Percentiles rank a stretch among this genome's conserved stretches.
phyloP scores from a whole-genome alignment of 37 sponge, comb jelly and placozoan genomes.

The Petrosia ficiformis region DNA sequence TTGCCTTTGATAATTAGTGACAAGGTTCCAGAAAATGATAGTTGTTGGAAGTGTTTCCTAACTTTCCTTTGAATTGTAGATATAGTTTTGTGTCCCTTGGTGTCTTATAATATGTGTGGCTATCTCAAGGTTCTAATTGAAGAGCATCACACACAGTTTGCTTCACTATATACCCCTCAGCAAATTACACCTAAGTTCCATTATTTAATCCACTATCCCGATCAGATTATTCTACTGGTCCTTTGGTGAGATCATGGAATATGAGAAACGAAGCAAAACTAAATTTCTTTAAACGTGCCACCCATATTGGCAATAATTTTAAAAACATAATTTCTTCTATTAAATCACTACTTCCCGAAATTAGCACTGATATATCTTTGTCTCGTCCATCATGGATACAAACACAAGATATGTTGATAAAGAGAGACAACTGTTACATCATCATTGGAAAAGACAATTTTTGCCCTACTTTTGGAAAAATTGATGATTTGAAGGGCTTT shows the following conservation, averaged over 20 bases:
- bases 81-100: slow-evolving; percentile 17
- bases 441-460: too few species aligned
- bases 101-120: slow-evolving; percentile 18
- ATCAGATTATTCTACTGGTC: too few species aligned
- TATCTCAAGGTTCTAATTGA: slow-evolving; percentile 34
- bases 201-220: too few species aligned
- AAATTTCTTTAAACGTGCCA: slow-evolving; percentile 29
- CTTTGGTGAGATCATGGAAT: slow-evolving; percentile 35
- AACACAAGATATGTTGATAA: too few species aligned
- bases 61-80: slow-evolving; percentile 21
- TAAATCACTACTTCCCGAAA: too few species aligned
- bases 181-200: slow-evolving; percentile 34
- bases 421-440: too few species aligned
- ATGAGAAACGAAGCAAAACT: slow-evolving; percentile 50
- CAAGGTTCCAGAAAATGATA: slow-evolving; percentile 46
- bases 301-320: slow-evolving; percentile 29
- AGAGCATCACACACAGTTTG: slow-evolving; percentile 23
- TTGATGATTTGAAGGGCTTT: too few species aligned
- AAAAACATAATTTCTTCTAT: too few species aligned
- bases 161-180: slow-evolving; percentile 9
- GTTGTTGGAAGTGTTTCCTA: slow-evolving; percentile 38
- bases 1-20: slow-evolving; percentile 40
- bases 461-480: too few species aligned
- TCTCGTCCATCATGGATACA: too few species aligned
- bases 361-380: too few species aligned